phyloP scores from a whole-genome alignment of 2,113 vertebrate species.

The Chlamydotis undulata region DNA sequence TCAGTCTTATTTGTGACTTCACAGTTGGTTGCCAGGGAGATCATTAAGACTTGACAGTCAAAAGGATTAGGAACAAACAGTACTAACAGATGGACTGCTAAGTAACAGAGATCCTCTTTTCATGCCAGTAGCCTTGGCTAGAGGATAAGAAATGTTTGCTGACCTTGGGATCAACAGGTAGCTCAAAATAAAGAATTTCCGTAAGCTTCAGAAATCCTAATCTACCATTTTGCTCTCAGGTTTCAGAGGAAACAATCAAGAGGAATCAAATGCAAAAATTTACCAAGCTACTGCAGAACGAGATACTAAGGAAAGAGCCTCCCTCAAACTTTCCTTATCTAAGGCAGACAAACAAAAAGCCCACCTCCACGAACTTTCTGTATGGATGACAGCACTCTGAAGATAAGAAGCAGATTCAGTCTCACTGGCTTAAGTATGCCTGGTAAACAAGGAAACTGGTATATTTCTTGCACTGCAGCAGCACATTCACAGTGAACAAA shows the following conservation, averaged over 20 bases:
- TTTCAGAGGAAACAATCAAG: neutral
- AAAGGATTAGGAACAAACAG: slow-evolving; percentile 17
- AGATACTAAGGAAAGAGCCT: neutral
- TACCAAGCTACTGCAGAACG: neutral
- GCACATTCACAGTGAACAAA: neutral
- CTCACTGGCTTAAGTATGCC: neutral
- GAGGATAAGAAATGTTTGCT: neutral
- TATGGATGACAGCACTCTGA: neutral
- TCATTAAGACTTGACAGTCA: neutral
- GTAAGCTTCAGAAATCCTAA: neutral
- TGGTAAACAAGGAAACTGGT: neutral
- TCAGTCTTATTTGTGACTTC: neutral
- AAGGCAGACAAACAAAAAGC: neutral
- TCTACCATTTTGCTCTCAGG: neutral
- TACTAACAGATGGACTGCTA: slow-evolving; percentile 49
- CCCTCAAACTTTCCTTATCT: neutral
- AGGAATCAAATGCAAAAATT: neutral
- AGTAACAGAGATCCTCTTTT: slow-evolving; percentile 28
- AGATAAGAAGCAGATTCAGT: neutral
- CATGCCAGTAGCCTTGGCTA: neutral
- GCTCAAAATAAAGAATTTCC: neutral
- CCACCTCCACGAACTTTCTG: neutral
- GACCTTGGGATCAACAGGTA: neutral
- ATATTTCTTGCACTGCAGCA: neutral
- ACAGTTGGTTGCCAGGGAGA: neutral